Evolutionary conservation across 2,797 vertebrate genomes (phyloP).

Genomic region (Jordanella pulchra): DNA sequence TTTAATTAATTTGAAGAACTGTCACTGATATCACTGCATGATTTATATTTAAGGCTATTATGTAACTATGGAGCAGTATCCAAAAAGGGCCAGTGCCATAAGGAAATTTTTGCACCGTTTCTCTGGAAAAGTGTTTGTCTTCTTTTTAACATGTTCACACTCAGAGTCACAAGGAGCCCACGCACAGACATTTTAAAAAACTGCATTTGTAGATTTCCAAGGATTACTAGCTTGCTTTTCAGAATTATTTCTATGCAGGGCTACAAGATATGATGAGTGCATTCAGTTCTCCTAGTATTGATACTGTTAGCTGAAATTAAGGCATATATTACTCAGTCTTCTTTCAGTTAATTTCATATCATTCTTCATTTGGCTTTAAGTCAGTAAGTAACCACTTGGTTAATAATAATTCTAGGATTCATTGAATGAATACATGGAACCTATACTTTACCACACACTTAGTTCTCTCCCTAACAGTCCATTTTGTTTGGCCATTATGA

Average conservation of each 20-base stretch:
- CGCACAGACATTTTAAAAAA: not conserved
- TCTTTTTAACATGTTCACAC: conserved; percentile 9
- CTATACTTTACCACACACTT: not conserved
- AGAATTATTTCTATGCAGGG: not conserved
- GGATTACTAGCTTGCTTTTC: not conserved
- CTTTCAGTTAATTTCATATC: not conserved
- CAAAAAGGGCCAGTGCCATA: conserved; percentile 22
- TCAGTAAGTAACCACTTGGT: not conserved
- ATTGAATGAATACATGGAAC: too few species aligned
- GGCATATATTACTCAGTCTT: not conserved
- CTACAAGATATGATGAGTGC: not conserved
- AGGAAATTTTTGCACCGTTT: conserved; percentile 37
- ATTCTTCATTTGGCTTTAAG: not conserved
- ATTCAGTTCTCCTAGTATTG: not conserved
- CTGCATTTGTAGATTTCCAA: not conserved
- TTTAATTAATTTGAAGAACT: conserved; percentile 53
- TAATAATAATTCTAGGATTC: not conserved
- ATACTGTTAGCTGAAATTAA: not conserved
- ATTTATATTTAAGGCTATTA: conserved; percentile 58
- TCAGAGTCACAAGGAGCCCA: not conserved
- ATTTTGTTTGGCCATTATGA: not conserved
- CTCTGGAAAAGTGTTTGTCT: conserved; percentile 17
- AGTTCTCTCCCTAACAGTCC: not conserved
- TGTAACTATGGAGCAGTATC: conserved; percentile 23
- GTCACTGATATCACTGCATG: conserved; percentile 46